Evolutionary conservation across 2,113 vertebrate species (phyloP).

Genomic region (Struthidea cinerea): DNA sequence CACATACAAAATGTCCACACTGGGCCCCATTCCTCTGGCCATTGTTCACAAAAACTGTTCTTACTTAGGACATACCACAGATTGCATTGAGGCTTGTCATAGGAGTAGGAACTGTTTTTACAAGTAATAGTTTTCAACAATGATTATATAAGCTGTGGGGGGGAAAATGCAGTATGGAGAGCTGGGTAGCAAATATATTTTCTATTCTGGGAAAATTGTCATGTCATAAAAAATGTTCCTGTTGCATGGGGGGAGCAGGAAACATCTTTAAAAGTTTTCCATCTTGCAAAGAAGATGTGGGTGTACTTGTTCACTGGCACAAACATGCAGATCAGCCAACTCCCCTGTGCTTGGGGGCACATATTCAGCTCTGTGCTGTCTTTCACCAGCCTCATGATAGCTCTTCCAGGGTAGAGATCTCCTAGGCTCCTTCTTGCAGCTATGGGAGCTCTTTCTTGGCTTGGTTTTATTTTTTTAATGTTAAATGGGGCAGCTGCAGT

Average conservation of each 20-base stretch:
- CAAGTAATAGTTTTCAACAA: neutral
- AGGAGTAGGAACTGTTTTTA: neutral
- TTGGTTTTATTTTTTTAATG: neutral
- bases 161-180: neutral
- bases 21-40: neutral
- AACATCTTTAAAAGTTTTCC: neutral
- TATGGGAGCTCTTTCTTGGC: neutral
- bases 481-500: neutral
- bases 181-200: neutral
- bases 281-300: neutral
- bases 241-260: neutral
- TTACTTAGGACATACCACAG: neutral
- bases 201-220: neutral
- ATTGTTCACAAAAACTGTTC: neutral
- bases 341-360: neutral
- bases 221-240: neutral
- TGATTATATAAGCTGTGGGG: neutral
- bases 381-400: neutral
- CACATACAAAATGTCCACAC: neutral
- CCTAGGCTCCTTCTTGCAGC: neutral
- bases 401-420: neutral
- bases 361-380: neutral
- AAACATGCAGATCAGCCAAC: neutral
- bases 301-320: neutral
- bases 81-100: neutral